phyloP scores from a whole-genome alignment of 2,888 invertebrate genomes.

The Harpalus rubripes region DNA sequence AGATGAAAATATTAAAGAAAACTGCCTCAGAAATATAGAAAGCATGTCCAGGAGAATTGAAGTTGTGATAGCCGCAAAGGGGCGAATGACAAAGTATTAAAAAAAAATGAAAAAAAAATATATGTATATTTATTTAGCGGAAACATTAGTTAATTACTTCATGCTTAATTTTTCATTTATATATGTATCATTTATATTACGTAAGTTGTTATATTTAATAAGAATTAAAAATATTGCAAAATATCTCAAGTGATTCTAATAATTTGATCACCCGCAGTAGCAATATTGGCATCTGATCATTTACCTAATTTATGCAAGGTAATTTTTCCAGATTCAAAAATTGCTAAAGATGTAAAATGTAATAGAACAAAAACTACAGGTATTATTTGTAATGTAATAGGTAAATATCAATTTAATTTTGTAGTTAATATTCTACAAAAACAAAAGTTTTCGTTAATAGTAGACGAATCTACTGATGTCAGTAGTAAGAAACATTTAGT shows the following conservation, averaged over 20 bases:
- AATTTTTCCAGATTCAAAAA: no score
- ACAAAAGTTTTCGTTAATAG: no score
- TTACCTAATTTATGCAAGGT: no score
- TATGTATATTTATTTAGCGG: background rate
- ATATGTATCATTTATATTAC: background rate
- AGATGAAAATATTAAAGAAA: slow-evolving; percentile 16
- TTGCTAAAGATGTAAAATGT: no score
- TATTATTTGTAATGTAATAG: no score
- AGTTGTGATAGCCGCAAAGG: slow-evolving; percentile 59
- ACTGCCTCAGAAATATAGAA: slow-evolving; percentile 40
- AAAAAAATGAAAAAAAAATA: background rate
- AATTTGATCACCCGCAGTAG: slow-evolving; percentile 16
- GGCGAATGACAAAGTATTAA: slow-evolving; percentile 11
- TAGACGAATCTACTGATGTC: no score
- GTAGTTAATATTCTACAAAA: no score
- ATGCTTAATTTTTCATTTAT: background rate
- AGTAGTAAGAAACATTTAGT: no score
- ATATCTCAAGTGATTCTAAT: background rate
- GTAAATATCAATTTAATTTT: no score
- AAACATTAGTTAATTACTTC: background rate
- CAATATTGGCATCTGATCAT: no score
- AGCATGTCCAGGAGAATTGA: slow-evolving; percentile 65
- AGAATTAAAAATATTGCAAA: background rate
- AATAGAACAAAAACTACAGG: no score
- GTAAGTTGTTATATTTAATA: background rate